Conservation (phyloP, 2,797 vertebrate species). For the Parambassis ranga region DNA sequence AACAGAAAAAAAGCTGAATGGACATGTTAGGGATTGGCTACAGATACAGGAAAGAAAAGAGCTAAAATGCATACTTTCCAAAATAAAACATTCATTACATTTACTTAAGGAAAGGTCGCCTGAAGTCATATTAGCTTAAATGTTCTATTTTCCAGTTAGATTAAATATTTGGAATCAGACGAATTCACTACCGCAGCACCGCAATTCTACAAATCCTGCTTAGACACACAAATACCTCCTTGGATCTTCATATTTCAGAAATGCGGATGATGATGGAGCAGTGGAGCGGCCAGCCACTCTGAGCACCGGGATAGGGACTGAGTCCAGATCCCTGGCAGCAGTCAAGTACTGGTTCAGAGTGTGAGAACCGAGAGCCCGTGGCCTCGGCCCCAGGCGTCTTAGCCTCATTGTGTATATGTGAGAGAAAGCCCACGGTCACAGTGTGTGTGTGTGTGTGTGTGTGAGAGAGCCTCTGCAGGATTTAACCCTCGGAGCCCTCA, state of each 20-base stretch:
- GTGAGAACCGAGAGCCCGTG: conserved; percentile 71
- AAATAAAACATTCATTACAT: background rate
- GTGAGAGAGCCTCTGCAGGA: conserved; percentile 64
- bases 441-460: conserved; percentile 45
- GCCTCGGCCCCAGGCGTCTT: conserved; percentile 60
- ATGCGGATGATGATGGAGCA: conserved; percentile 22
- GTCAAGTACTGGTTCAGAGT: conserved; percentile 55
- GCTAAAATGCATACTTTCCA: background rate
- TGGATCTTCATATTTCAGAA: conserved; percentile 69
- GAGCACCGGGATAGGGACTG: conserved; percentile 43
- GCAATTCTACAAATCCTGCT: background rate
- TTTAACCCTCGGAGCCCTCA: conserved; percentile 78
- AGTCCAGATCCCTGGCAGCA: conserved; percentile 42
- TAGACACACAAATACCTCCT: conserved; percentile 64
- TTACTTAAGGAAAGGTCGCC: background rate
- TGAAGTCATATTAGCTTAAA: background rate
- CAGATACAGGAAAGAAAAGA: background rate
- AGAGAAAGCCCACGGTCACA: conserved; percentile 45
- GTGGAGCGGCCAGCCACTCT: conserved; percentile 63
- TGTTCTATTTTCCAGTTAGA: background rate
- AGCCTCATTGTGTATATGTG: conserved; percentile 59
- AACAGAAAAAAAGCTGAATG: background rate
- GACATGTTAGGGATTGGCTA: background rate
- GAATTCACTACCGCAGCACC: background rate
- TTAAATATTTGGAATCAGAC: background rate